Conservation (phyloP, 1,140 invertebrate species). For the Leptestheria dahalacensis region DNA sequence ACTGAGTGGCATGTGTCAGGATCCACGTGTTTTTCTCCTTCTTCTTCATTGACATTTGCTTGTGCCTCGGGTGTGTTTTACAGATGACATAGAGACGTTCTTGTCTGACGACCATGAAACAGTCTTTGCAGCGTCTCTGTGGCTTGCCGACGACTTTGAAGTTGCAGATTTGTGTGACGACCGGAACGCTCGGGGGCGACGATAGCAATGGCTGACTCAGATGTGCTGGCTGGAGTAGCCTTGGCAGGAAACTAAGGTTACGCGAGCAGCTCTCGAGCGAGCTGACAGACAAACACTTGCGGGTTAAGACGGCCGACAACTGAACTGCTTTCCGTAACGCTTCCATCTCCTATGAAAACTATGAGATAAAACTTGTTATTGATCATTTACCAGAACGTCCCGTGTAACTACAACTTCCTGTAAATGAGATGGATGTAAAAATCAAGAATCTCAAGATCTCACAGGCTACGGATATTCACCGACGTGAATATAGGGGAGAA, state of each 20-base stretch:
- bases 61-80: slow-evolving; percentile 54
- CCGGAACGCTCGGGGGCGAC: background rate
- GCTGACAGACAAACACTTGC: background rate
- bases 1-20: slow-evolving; percentile 49
- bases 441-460: too few species aligned
- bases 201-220: background rate
- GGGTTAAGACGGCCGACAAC: background rate
- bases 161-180: slow-evolving; percentile 24
- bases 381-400: too few species aligned
- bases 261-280: background rate
- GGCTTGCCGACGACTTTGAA: slow-evolving; percentile 43
- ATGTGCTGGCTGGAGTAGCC: too few species aligned
- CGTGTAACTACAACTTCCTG: too few species aligned
- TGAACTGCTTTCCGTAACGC: background rate
- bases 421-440: too few species aligned
- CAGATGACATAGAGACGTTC: slow-evolving; percentile 55
- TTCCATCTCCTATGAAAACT: slow-evolving; percentile 9
- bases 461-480: too few species aligned
- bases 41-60: slow-evolving; percentile 51
- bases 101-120: slow-evolving; percentile 50
- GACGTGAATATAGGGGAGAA: too few species aligned
- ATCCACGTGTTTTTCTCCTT: slow-evolving; percentile 49
- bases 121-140: slow-evolving; percentile 52
- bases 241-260: background rate
- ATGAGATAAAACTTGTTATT: too few species aligned